These are phyloP conservation scores for Pocillopora grandis DNA, from an alignment of 92 coral and sea anemone genomes.

Conservation along the genomic window DNA sequence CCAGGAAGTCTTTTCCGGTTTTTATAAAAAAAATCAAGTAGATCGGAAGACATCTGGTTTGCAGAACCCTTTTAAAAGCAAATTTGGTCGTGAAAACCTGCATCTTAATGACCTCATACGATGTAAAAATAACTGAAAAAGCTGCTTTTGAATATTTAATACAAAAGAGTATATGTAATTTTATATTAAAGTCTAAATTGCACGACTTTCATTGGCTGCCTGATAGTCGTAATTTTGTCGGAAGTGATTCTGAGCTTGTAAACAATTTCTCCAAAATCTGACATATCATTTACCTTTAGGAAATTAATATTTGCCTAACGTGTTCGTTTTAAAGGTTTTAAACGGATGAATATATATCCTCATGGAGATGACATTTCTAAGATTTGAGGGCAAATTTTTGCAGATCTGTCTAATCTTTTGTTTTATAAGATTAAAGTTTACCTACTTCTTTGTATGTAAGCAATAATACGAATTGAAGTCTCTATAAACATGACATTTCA, in stretches of 20 bases:
- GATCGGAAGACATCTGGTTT: not conserved
- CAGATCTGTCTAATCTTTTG: not conserved
- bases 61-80: not conserved
- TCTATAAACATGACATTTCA: not conserved
- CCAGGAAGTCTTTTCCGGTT: too few species aligned
- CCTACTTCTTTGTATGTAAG: not conserved
- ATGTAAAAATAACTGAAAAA: not conserved
- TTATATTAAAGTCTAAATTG: not conserved
- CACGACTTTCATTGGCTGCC: too few species aligned
- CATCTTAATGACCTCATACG: not conserved
- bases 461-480: not conserved
- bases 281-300: too few species aligned
- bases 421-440: not conserved
- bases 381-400: not conserved
- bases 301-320: too few species aligned
- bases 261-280: too few species aligned
- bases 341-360: too few species aligned
- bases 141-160: slow-evolving; percentile 1
- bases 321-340: too few species aligned
- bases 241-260: too few species aligned
- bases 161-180: too few species aligned
- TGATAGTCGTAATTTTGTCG: too few species aligned
- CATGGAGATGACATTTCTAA: too few species aligned
- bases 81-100: not conserved
- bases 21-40: too few species aligned